These are phyloP conservation scores for Megalopta genalis DNA, from an alignment of 1,140 invertebrate species.

Conservation along the genomic window DNA sequence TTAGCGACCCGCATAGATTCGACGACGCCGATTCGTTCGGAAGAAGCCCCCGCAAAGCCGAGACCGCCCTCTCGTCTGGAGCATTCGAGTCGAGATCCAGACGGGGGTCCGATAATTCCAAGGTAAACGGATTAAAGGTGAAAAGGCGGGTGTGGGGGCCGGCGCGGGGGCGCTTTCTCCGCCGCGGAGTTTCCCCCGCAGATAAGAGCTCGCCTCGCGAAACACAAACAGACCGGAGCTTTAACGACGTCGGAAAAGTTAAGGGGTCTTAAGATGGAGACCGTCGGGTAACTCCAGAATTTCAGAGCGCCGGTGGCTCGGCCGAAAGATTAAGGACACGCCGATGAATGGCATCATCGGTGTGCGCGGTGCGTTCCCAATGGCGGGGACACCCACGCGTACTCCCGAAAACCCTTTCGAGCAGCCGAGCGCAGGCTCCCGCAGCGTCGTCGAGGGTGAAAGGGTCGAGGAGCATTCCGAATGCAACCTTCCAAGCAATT, in stretches of 20 bases:
- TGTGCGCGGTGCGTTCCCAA: too few species aligned
- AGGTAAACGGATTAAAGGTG: conserved; percentile 24
- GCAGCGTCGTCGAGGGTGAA: too few species aligned
- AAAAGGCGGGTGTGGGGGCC: not conserved
- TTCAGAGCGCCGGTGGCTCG: not conserved
- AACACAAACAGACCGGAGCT: conserved; percentile 15
- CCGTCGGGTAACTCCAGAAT: not conserved
- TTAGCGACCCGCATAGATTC: too few species aligned
- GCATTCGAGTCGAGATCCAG: too few species aligned
- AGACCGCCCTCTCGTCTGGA: too few species aligned
- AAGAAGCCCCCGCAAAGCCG: too few species aligned
- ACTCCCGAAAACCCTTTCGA: not conserved
- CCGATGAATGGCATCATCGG: not conserved
- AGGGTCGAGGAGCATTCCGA: too few species aligned
- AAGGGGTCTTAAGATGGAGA: not conserved
- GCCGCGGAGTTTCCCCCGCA: not conserved
- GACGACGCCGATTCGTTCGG: too few species aligned
- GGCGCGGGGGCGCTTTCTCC: not conserved
- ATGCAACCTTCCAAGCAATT: too few species aligned
- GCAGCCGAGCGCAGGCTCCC: not conserved
- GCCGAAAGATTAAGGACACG: conserved; percentile 17
- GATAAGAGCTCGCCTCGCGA: conserved; percentile 16
- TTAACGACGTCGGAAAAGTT: conserved; percentile 21
- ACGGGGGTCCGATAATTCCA: conserved; percentile 12
- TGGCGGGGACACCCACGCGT: not conserved